Base-by-base conservation (phyloP, 2,888 invertebrate genomes). In the Maniola hyperantus region DNA sequence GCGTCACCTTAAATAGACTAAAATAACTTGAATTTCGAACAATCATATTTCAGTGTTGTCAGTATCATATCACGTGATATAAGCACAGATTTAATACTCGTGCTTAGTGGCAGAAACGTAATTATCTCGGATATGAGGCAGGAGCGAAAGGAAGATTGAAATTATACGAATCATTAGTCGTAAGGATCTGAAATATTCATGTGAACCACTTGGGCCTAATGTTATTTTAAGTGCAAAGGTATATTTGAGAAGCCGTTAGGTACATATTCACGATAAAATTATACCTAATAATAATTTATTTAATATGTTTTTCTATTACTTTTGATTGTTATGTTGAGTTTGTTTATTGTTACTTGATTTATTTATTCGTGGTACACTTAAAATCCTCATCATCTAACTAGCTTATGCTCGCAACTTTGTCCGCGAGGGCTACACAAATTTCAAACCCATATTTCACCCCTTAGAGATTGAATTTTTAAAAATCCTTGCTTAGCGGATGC, bases 121-220 rank as follows among this genome's bases (percentile, higher is more conserved):
- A 57, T 42, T 42, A 26, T 42, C 13, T 13, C 57, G 18, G 42
- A 18, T 20, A 42, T 26, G 42, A 57, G 39, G 42, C 55, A 20
- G 13, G 13, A 20, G 6, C 8, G 36, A 39, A 20, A 0, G 39
- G 15, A 13, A 20, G 20, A 18, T 11, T 57, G 39, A 55, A 55
- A 55, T 55, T 18, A 54, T 54, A 5, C 39, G 18, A 39, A 8
- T 34, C 57, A 13, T 57, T 20, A 57, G 57, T 39, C 11, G 7
- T 57, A 13, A 20, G 39, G 13, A 39, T 42, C 55, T 39, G 18
- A 42, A 20, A 42, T 57, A 57, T 57, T 57, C 57, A 39, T 57
- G 20, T 13, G 11, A 42, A 57, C 20, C 20, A 7, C 6, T 57
- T 13, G 20, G 0, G 39, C 20, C 13, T 42, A 57, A 42, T 57